Base-by-base conservation (phyloP, 2,888 invertebrate genomes). In the Margaritifera margaritifera region DNA sequence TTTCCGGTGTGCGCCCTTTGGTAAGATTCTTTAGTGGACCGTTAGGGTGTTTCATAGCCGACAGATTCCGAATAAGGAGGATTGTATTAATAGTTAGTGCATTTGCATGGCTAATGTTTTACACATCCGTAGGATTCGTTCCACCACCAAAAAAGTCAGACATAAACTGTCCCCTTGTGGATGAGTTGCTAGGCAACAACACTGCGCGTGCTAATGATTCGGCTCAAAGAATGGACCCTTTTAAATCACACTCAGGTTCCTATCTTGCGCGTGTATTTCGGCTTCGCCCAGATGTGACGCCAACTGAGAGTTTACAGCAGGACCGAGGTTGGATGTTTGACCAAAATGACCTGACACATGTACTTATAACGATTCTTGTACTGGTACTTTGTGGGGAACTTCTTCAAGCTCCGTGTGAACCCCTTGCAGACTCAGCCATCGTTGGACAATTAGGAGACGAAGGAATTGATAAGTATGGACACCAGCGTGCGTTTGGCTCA, bases 21-120 rank as follows among this genome's bases (percentile, higher is more conserved):
- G 67, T 80, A 4, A 78, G 80, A 20, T 78, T 80, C 62, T 72
- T 70, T 52, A 77, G 77, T 42, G 78, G 78, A 4, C 77, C 80
- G 3, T 22, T 77, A 31, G 76, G 78, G 78, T 78, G 80, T 15
- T 73, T 75, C 3, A 31, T 77, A 1, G 80, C 80, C 1, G 80
- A 80, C 62, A 61, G 75, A 15, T 80, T 73, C 53, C 72, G 80
- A 18, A 72, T 80, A 25, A 63, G 77, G 8, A 72, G 69, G 24
- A 66, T 74, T 15, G 72, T 80, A 60, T 55, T 80, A 25, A 51
- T 72, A 4, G 54, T 68, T 15, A 78, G 80, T 65, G 74, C 80
- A 3, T n/a, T 78, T 4, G 77, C 75, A 3, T 80, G 80, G 80
- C 58, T 80, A 50, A 63, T 56, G 2, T 77, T 77, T 56, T 70